Evolutionary conservation across 2,797 vertebrate genomes (phyloP), one percentile per base, ranked within the genome.

Genomic region (Protosalanx chinensis): DNA sequence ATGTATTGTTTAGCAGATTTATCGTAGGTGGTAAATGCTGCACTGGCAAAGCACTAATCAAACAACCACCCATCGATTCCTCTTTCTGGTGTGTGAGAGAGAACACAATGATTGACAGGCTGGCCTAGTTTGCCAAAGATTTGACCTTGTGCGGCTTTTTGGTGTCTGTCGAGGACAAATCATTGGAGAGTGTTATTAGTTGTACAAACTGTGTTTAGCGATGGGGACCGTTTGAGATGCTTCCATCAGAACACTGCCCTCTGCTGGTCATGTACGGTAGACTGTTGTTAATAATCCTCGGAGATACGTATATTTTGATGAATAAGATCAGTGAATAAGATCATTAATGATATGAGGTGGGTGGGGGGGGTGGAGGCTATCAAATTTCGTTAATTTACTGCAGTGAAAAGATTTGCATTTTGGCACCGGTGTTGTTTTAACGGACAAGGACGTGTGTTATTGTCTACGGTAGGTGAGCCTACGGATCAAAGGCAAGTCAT

Each of bases 401-500:
- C 6, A 56, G n/a, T 56, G 18, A 16, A 51, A 4, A 12, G 51
- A 13, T 32, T 7, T 13, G 16, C 51, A 18, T 53, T 67, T 29
- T 67, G 18, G 27, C 27, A 16, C 30, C 32, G 46, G 32, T 67
- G 23, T 23, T 27, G 51, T 30, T 15, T 16, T 46, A 27, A 12
- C 49, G 30, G 16, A 56, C 37, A 67, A 49, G 53, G 65, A 67
- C 65, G 32, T 51, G 27, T 67, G 46, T 7, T 15, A 8, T 67
- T 27, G 13, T 27, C 46, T 6, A 20, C 57, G 20, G 51, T 23
- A 27, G 58, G 10, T 23, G 10, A 29, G 5, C 37, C 41, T 46
- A 65, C 5, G 23, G 23, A 65, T 65, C 64, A 65, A 65, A 65
- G 33, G 64, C 20, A 46, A 10, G 30, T 16, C 29, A 66, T 27